Conservation (phyloP, 2,797 vertebrate species). For the Poecilia picta region DNA sequence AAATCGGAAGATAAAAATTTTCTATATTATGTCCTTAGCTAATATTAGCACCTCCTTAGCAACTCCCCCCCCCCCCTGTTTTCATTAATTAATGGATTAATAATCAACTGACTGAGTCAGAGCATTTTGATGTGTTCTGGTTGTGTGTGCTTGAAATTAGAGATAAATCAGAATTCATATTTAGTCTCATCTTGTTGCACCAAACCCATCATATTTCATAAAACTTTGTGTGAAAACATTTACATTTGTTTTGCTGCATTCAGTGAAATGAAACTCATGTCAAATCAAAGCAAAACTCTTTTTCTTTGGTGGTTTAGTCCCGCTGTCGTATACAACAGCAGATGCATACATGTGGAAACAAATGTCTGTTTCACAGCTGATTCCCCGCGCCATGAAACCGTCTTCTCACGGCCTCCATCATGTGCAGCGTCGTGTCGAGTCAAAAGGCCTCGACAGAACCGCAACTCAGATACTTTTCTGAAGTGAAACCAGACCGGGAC, state of each 20-base stretch:
- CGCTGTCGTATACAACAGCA: background rate
- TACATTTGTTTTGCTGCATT: background rate
- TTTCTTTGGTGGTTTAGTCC: background rate
- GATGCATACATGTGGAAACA: background rate
- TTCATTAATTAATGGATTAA: background rate
- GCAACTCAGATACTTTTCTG: background rate
- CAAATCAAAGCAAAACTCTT: background rate
- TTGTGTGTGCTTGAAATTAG: background rate
- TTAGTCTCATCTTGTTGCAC: background rate
- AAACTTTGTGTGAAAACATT: background rate
- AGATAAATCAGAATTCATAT: background rate
- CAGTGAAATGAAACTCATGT: too few relatives aligned
- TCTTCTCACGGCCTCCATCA: background rate
- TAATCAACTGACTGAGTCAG: background rate
- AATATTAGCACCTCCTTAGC: background rate
- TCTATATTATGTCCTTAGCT: background rate
- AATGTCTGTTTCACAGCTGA: background rate
- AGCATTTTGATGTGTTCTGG: background rate
- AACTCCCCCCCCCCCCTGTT: background rate
- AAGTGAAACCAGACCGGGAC: conserved; percentile 15
- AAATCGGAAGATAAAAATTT: background rate
- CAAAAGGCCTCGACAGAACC: background rate
- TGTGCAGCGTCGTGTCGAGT: background rate
- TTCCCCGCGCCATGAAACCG: background rate
- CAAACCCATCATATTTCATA: background rate